Evolutionary conservation across 2,797 vertebrate species (phyloP).

Genomic region (Cirrhinus mrigala): DNA sequence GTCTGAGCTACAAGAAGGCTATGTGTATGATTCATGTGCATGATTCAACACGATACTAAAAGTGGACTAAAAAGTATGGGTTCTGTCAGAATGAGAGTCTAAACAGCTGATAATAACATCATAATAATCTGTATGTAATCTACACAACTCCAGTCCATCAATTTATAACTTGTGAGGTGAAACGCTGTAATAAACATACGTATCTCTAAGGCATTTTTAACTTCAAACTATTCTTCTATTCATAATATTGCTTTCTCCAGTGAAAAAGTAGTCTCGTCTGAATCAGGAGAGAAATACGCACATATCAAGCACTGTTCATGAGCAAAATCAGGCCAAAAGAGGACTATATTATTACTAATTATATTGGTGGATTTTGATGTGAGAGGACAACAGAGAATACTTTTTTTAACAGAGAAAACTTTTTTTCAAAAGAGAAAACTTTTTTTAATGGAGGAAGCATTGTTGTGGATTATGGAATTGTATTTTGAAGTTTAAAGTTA

Average conservation of each 20-base stretch:
- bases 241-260: neutral
- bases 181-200: neutral
- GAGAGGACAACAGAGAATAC: neutral
- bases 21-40: too few species aligned
- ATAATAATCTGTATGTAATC: neutral
- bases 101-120: neutral
- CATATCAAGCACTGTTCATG: neutral
- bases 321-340: neutral
- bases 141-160: neutral
- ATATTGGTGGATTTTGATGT: neutral
- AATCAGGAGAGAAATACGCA: conserved; percentile 3
- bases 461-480: neutral
- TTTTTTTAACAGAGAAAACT: neutral
- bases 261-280: neutral
- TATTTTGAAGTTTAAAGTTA: neutral
- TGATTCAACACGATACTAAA: neutral
- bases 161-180: neutral
- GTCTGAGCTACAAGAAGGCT: neutral
- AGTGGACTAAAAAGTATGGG: neutral
- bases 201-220: neutral
- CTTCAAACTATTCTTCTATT: neutral
- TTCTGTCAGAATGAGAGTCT: neutral
- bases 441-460: neutral
- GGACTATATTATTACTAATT: neutral
- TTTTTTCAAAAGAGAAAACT: too few species aligned